Evolutionary conservation across 2,888 invertebrate genomes (phyloP).

Genomic region (Acanthosoma haemorrhoidale): DNA sequence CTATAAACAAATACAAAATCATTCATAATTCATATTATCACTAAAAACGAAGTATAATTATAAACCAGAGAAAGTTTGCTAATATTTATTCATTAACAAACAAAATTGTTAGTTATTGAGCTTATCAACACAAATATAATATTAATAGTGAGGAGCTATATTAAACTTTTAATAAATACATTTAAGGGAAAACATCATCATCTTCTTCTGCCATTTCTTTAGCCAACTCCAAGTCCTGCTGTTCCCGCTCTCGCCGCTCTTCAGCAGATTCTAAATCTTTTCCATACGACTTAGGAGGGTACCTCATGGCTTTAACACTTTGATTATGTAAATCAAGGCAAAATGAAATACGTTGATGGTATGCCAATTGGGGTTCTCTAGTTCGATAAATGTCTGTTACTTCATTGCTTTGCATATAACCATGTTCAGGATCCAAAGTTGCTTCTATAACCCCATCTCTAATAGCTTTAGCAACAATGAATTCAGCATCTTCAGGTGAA

Average conservation of each 20-base stretch:
- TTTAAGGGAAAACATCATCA: slow-evolving; percentile 60
- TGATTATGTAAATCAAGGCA: slow-evolving; percentile 97
- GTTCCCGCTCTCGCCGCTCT: slow-evolving; percentile 90
- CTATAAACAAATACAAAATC: too few species aligned
- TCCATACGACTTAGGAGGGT: slow-evolving; percentile 97
- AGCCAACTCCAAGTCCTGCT: slow-evolving; percentile 97
- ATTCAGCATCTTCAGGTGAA: slow-evolving; percentile 96
- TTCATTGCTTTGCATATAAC: slow-evolving; percentile 96
- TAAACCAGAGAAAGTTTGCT: too few species aligned
- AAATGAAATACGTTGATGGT: slow-evolving; percentile 94
- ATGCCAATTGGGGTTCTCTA: slow-evolving; percentile 89
- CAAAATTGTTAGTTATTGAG: too few species aligned
- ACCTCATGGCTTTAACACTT: slow-evolving; percentile 98
- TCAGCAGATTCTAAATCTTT: slow-evolving; percentile 96
- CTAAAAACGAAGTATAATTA: too few species aligned
- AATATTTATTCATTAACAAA: too few species aligned
- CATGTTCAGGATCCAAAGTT: slow-evolving; percentile 88
- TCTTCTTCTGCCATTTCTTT: slow-evolving; percentile 99
- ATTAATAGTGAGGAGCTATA: too few species aligned
- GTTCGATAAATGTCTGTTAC: slow-evolving; percentile 96
- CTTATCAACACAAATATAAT: too few species aligned
- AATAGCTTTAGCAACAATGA: slow-evolving; percentile 96
- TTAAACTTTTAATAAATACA: neutral
- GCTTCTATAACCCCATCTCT: slow-evolving; percentile 98
- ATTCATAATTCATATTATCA: too few species aligned